These are phyloP conservation scores for Nudaria mundana DNA, from an alignment of 2,888 invertebrate genomes.

Conservation along the genomic window DNA sequence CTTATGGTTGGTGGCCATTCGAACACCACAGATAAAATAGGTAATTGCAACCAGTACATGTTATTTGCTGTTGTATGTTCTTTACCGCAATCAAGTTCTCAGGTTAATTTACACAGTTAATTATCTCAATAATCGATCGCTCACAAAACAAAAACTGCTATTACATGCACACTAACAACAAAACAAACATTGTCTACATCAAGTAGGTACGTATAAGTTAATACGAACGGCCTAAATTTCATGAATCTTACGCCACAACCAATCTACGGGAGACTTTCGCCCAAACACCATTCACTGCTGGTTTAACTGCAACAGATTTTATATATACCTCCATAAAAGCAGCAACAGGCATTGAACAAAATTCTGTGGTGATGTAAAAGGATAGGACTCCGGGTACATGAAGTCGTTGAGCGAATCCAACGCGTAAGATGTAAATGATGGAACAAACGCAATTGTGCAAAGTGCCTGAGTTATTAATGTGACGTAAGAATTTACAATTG, in stretches of 20 bases:
- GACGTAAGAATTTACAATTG: conserved; percentile 7
- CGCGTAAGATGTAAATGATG: conserved; percentile 25
- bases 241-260: conserved; percentile 19
- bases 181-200: conserved; percentile 16
- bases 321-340: conserved; percentile 6
- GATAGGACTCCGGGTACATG: conserved; percentile 34
- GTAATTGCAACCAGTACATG: no score
- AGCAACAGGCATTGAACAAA: conserved; percentile 8
- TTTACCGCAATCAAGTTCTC: conserved; percentile 1
- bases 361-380: conserved; percentile 9
- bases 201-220: conserved; percentile 13
- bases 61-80: no score
- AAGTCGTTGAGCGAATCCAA: conserved; percentile 24
- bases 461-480: conserved; percentile 22
- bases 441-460: conserved; percentile 23
- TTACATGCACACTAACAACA: conserved; percentile 19
- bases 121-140: conserved; percentile 3
- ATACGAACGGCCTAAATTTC: conserved; percentile 46
- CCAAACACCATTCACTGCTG: conserved; percentile 20
- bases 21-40: no score
- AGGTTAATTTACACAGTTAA: conserved; percentile 4
- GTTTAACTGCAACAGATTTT: conserved; percentile 8
- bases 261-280: conserved; percentile 6
- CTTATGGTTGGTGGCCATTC: no score
- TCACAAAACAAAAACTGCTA: conserved; percentile 18